These are phyloP conservation scores for Chiridota heheva DNA, from an alignment of 35 echinoderm and acorn worm genomes.

Conservation along the genomic window DNA sequence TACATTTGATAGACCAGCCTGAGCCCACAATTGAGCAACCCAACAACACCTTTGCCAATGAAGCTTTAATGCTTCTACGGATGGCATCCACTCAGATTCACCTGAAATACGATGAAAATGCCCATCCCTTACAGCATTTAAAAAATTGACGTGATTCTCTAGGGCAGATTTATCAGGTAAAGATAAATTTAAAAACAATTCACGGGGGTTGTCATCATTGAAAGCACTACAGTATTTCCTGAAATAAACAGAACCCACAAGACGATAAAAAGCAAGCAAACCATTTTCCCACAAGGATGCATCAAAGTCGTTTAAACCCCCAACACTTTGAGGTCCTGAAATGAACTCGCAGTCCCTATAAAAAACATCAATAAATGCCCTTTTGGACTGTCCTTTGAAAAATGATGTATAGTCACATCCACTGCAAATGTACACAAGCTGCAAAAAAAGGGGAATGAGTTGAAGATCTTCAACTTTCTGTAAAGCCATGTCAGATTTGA, in stretches of 20 bases:
- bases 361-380: conserved; percentile 12
- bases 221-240: conserved; percentile 36
- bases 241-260: conserved; percentile 45
- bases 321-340: background rate
- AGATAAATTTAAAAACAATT: too few species aligned
- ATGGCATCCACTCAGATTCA: too few species aligned
- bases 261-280: conserved; percentile 31
- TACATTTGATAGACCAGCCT: too few species aligned
- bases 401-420: conserved; percentile 50
- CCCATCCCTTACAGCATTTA: too few species aligned
- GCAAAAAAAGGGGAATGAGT: background rate
- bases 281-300: background rate
- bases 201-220: background rate
- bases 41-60: too few species aligned
- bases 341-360: conserved; percentile 35
- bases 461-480: background rate
- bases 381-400: conserved; percentile 15
- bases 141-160: too few species aligned
- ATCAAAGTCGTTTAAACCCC: background rate
- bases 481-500: conserved; percentile 11
- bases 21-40: too few species aligned
- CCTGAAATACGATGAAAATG: too few species aligned
- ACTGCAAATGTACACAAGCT: background rate
- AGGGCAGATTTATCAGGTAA: too few species aligned
- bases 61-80: background rate